Percentiles rank a stretch among this genome's conserved stretches.
Conservation (phyloP, 1,140 invertebrate genomes). For the Pogonognathellus flavescens region DNA sequence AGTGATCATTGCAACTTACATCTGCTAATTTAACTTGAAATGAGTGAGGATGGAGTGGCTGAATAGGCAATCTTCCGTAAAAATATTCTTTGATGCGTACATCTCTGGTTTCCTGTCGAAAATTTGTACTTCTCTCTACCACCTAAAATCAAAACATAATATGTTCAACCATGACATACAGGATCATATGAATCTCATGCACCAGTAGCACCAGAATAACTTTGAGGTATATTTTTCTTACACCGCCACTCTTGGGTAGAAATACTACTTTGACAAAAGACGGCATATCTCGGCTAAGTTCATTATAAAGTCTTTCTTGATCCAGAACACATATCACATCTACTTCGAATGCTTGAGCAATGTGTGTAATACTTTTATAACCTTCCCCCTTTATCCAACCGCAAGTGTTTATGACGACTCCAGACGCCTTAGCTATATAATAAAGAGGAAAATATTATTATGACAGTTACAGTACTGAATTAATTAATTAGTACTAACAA, state of each 20-base stretch:
- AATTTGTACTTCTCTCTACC: slow-evolving; percentile 83
- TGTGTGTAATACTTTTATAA: slow-evolving; percentile 85
- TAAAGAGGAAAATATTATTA: too few relatives aligned
- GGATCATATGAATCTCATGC: too few relatives aligned
- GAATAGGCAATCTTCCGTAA: slow-evolving; percentile 80
- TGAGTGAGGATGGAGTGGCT: slow-evolving; percentile 88
- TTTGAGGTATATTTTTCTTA: slow-evolving; percentile 74
- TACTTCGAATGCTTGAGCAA: slow-evolving; percentile 92
- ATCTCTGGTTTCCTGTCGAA: slow-evolving; percentile 83
- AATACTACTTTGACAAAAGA: slow-evolving; percentile 93
- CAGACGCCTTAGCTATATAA: slow-evolving; percentile 83
- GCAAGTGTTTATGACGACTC: slow-evolving; percentile 98
- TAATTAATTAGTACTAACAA: too few relatives aligned
- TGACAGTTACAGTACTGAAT: too few relatives aligned
- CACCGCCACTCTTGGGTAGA: slow-evolving; percentile 96
- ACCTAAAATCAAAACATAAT: slow-evolving; percentile 74
- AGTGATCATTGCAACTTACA: slow-evolving; percentile 73
- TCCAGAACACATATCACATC: slow-evolving; percentile 96
- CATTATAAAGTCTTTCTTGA: slow-evolving; percentile 95
- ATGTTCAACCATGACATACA: too few relatives aligned
- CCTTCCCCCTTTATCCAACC: slow-evolving; percentile 95
- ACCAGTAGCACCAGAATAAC: too few relatives aligned
- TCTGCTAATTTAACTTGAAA: slow-evolving; percentile 91
- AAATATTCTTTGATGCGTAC: slow-evolving; percentile 92
- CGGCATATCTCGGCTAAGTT: slow-evolving; percentile 93